A percentile compares a stretch with the other conserved stretches of the same genome.
These are phyloP conservation scores for Stegana nigrithorax DNA, from an alignment of 2,888 invertebrate genomes.

Conservation along the genomic window DNA sequence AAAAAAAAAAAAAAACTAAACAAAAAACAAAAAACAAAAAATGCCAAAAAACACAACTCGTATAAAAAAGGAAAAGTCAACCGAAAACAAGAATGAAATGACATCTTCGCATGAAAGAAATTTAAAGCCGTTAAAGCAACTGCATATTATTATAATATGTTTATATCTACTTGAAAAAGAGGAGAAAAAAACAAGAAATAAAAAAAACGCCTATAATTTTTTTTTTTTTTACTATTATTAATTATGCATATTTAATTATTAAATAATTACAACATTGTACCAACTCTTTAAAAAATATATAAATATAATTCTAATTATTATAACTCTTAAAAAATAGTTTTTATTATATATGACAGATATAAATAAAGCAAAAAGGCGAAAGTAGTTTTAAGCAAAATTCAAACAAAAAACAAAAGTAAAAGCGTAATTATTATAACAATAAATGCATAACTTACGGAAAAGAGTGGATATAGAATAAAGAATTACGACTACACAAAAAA, in stretches of 20 bases:
- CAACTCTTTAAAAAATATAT: conserved; percentile 56
- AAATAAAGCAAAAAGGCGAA: no score
- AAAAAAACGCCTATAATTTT: conserved; percentile 48
- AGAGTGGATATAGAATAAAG: background rate
- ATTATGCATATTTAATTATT: conserved; percentile 15
- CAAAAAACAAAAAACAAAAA: conserved; percentile 31
- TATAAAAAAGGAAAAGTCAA: no score
- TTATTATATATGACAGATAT: background rate
- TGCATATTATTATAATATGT: no score
- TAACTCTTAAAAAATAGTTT: conserved; percentile 3
- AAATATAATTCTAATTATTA: conserved; percentile 37
- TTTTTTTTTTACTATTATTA: conserved; percentile 41
- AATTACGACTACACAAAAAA: no score
- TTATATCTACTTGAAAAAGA: no score
- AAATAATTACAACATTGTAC: conserved; percentile 41
- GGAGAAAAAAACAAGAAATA: conserved; percentile 48
- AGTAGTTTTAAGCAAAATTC: conserved; percentile 10
- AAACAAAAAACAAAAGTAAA: background rate
- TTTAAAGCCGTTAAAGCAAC: no score
- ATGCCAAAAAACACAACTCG: conserved; percentile 11
- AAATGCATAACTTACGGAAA: background rate
- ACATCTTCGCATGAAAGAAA: no score
- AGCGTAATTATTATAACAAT: background rate
- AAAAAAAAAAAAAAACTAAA: conserved; percentile 22
- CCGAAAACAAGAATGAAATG: no score